phyloP scores from a whole-genome alignment of 1,140 invertebrate genomes.

The Heliconius nattereri region DNA sequence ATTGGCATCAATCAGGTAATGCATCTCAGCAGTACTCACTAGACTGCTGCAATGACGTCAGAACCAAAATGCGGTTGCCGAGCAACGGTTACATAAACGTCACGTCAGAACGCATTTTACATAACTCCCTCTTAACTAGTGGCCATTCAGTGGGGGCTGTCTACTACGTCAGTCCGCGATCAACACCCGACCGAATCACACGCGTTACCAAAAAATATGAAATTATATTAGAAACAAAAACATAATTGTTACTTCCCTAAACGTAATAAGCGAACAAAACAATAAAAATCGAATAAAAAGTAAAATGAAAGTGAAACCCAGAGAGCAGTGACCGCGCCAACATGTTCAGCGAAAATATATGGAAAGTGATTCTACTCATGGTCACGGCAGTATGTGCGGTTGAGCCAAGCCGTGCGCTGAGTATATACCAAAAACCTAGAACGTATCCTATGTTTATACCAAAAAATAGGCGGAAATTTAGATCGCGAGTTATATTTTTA shows the following conservation, averaged over 20 bases:
- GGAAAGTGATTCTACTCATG: slow-evolving; percentile 75
- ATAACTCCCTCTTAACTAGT: slow-evolving; percentile 50
- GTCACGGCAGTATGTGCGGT: slow-evolving; percentile 59
- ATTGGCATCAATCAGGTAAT: background rate
- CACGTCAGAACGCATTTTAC: slow-evolving; percentile 59
- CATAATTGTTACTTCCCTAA: slow-evolving; percentile 11
- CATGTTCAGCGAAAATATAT: slow-evolving; percentile 75
- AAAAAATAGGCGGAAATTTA: slow-evolving; percentile 52
- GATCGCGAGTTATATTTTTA: slow-evolving; percentile 63
- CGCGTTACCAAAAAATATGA: slow-evolving; percentile 36
- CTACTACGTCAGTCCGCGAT: slow-evolving; percentile 50
- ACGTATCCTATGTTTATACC: slow-evolving; percentile 69
- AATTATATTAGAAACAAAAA: slow-evolving; percentile 5
- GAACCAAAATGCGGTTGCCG: slow-evolving; percentile 48
- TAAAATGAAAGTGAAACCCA: slow-evolving; percentile 75
- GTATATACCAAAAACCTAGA: slow-evolving; percentile 60
- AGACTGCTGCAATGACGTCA: slow-evolving; percentile 37
- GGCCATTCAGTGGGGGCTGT: slow-evolving; percentile 45
- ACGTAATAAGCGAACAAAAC: slow-evolving; percentile 17
- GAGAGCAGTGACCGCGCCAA: slow-evolving; percentile 69
- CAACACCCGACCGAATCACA: slow-evolving; percentile 40
- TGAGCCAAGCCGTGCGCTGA: slow-evolving; percentile 67
- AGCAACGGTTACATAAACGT: slow-evolving; percentile 62
- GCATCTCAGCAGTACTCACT: background rate
- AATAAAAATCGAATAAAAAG: slow-evolving; percentile 31